These are phyloP conservation scores for Amblyopsis rosae DNA, from an alignment of 2,113 vertebrate genomes.

Conservation along the genomic window DNA sequence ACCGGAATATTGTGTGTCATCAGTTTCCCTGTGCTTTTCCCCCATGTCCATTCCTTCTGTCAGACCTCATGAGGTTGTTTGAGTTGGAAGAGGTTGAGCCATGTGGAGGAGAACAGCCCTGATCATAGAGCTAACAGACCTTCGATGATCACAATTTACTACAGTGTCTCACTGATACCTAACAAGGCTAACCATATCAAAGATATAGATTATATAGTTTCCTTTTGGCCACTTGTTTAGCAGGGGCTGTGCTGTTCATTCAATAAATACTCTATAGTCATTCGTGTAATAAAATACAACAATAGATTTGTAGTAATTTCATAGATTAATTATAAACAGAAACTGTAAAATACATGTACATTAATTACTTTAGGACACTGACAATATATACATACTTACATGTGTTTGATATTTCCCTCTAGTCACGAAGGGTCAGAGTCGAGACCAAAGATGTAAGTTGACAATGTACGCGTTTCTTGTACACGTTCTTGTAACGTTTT, in stretches of 20 bases:
- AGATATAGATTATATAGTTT: slow-evolving; percentile 40
- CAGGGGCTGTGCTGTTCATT: no score
- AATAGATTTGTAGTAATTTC: neutral
- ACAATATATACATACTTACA: neutral
- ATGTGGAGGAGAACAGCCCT: slow-evolving; percentile 36
- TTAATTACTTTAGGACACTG: no score
- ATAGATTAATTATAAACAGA: neutral
- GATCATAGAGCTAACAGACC: slow-evolving; percentile 43
- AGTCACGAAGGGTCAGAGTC: slow-evolving; percentile 93
- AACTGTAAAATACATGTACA: neutral
- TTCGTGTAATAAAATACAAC: slow-evolving; percentile 1
- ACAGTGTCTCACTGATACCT: slow-evolving; percentile 45
- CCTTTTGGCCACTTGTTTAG: neutral
- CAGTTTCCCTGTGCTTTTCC: slow-evolving; percentile 28
- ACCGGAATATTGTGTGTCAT: slow-evolving; percentile 7
- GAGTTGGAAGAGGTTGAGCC: slow-evolving; percentile 45
- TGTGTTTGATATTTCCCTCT: slow-evolving; percentile 61
- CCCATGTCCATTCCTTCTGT: slow-evolving; percentile 20
- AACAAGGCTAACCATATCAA: slow-evolving; percentile 28
- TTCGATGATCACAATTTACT: slow-evolving; percentile 40
- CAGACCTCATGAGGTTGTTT: slow-evolving; percentile 39
- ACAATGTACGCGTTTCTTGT: slow-evolving; percentile 17
- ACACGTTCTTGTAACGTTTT: no score
- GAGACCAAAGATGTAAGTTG: slow-evolving; percentile 76
- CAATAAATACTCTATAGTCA: slow-evolving; percentile 38